Evolutionary conservation across 2,888 invertebrate species (phyloP).

Genomic region (Aphodius sticticus): DNA sequence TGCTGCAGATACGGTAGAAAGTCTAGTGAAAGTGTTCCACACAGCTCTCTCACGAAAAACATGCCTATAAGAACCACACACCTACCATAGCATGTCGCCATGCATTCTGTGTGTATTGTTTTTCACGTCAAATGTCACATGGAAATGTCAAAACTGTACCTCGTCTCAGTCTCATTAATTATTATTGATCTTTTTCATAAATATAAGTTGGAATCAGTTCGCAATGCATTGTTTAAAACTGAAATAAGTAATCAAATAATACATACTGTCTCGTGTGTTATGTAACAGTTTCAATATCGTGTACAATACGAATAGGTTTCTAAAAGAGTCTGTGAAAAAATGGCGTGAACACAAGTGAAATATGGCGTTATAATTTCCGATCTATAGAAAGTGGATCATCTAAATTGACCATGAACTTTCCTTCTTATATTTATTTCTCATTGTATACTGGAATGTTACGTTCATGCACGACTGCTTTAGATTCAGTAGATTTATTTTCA

Average conservation of each 20-base stretch:
- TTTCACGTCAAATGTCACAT: not conserved
- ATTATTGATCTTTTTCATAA: not conserved
- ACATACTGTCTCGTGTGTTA: not conserved
- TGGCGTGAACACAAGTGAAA: not conserved
- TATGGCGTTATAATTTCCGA: conserved; percentile 15
- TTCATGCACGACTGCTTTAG: not conserved
- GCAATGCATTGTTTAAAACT: too few species aligned
- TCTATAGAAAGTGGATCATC: conserved; percentile 33
- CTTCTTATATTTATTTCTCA: conserved; percentile 17
- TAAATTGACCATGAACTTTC: conserved; percentile 33
- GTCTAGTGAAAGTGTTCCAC: not conserved
- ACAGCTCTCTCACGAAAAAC: not conserved
- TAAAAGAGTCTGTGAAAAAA: not conserved
- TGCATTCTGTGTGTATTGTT: not conserved
- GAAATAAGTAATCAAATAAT: too few species aligned
- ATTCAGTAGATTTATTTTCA: not conserved
- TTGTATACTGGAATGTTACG: not conserved
- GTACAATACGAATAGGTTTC: not conserved
- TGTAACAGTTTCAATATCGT: not conserved
- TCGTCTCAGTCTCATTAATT: not conserved
- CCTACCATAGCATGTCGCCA: not conserved
- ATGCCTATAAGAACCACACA: not conserved
- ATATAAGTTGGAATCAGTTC: too few species aligned
- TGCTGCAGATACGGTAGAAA: not conserved
- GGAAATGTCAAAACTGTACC: not conserved